Percentiles rank a stretch among this genome's conserved stretches.
phyloP scores from a whole-genome alignment of 2,888 invertebrate species.

The Drosophila greeni region DNA sequence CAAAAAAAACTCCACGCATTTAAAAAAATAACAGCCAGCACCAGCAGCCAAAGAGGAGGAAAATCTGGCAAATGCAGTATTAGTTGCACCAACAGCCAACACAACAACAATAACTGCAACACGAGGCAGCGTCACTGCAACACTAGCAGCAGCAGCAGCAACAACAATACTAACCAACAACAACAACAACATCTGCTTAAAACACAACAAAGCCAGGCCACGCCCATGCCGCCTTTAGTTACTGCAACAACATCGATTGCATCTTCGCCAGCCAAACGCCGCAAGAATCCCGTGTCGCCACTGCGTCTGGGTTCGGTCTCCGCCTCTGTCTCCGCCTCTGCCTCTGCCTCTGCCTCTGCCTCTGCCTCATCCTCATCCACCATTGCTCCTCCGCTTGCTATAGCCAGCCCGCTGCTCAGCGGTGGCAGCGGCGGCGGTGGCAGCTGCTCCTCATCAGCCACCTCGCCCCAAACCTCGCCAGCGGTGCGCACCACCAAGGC shows the following conservation, averaged over 20 bases:
- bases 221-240: conserved; percentile 72
- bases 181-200: conserved; percentile 42
- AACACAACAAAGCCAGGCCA: conserved; percentile 58
- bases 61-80: conserved; percentile 60
- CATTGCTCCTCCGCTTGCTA: conserved; percentile 47
- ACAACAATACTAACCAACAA: conserved; percentile 40
- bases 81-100: conserved; percentile 56
- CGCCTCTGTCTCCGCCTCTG: neutral
- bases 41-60: conserved; percentile 42
- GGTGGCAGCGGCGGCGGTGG: conserved; percentile 26
- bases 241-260: conserved; percentile 41
- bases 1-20: conserved; percentile 47
- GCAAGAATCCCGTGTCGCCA: conserved; percentile 72
- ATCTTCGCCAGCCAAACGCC: conserved; percentile 61
- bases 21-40: conserved; percentile 27
- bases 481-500: conserved; percentile 85
- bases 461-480: conserved; percentile 60
- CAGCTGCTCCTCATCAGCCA: conserved; percentile 55
- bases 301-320: conserved; percentile 49
- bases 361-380: conserved; percentile 25
- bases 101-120: conserved; percentile 52
- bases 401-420: conserved; percentile 58
- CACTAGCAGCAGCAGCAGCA: conserved; percentile 39
- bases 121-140: conserved; percentile 37
- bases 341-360: neutral